phyloP scores from a whole-genome alignment of 2,113 vertebrate genomes.

The Ceyx cyanopectus region DNA sequence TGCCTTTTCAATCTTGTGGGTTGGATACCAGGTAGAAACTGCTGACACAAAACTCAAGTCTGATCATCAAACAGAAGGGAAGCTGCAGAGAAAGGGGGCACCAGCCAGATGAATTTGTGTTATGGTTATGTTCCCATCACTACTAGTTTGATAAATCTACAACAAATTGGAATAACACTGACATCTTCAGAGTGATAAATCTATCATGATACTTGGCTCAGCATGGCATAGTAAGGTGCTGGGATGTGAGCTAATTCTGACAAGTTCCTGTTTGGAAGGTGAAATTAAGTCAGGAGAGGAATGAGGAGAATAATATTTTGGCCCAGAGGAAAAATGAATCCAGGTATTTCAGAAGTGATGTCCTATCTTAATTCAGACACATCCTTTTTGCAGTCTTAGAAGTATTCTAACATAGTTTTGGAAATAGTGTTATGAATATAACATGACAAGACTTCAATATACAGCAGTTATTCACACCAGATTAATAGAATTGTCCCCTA shows the following conservation, averaged over 20 bases:
- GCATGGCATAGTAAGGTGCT: background rate
- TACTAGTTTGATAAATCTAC: background rate
- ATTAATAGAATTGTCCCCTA: background rate
- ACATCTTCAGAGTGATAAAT: background rate
- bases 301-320: background rate
- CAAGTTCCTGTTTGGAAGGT: background rate
- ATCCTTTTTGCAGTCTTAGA: background rate
- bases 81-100: background rate
- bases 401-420: background rate
- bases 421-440: background rate
- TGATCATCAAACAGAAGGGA: background rate
- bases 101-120: background rate
- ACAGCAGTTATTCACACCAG: background rate
- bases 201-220: background rate
- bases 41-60: background rate
- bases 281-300: background rate
- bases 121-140: background rate
- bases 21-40: background rate
- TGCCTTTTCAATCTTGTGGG: background rate
- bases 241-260: background rate
- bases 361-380: background rate
- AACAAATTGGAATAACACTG: background rate
- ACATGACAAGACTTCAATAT: background rate
- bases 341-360: background rate
- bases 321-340: background rate